Evolutionary conservation across 2,113 vertebrate genomes (phyloP), one percentile per base, ranked within the genome.

Genomic region (Saguinus midas): DNA sequence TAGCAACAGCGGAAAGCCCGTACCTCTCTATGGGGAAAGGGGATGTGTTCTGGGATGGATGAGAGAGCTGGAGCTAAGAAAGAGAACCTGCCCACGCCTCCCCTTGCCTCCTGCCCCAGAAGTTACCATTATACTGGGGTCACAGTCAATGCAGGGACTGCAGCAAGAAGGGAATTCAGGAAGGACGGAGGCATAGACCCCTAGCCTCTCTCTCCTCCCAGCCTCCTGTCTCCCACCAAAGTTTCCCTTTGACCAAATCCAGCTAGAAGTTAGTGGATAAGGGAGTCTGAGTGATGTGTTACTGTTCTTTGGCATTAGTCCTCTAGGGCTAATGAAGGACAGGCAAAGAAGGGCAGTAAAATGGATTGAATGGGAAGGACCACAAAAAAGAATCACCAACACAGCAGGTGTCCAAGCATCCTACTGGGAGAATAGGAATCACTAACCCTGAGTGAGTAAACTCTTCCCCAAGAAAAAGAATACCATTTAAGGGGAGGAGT

Each of bases 101-200:
- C 52, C 50, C 16, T 52, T 52, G 52, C 52, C 5, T 0, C 68
- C 20, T 4, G 14, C 0, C 25, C 12, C 0, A 13, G 11, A 29
- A 5, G 25, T 35, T 85, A 14, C 3, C 8, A 50, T 12, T 12
- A 2, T 5, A 6, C 4, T 16, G 25, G 27, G 25, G 27, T 2
- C 27, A n/a, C 12, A 57, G 27, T 25, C n/a, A 86, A 25, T 52
- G 18, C 35, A 11, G 40, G 84, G 27, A 73, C 43, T 50, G 14
- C 25, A 11, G 32, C 61, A 64, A 92, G 93, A 37, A 94, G 82
- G 43, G 40, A 35, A 8, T 32, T 14, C 1, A 9, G 21, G 64
- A 83, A 5, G 7, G 55, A 52, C 5, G 50, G 58, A 55, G 8
- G 20, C n/a, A 29, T 10, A 37, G 48, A 48, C 3, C 14, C 21